phyloP scores from a whole-genome alignment of 2,113 vertebrate species.

The Cephalopholis sonnerati region DNA sequence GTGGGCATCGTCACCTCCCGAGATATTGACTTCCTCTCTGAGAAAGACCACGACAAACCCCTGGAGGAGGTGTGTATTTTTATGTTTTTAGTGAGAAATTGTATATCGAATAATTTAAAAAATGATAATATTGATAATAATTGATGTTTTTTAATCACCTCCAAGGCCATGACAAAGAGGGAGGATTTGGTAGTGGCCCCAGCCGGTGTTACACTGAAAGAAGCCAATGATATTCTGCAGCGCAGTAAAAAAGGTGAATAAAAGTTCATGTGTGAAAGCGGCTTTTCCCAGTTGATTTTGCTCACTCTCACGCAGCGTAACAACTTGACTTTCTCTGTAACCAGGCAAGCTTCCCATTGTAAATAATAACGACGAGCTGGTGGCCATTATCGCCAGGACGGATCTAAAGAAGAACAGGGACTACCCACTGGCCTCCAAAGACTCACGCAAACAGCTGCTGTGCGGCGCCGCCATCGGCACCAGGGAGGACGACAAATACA shows the following conservation, averaged over 20 bases:
- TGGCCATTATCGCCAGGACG: slow-evolving; percentile 93
- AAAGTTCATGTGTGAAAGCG: background rate
- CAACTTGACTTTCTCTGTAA: background rate
- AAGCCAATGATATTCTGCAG: slow-evolving; percentile 95
- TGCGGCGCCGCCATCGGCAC: slow-evolving; percentile 93
- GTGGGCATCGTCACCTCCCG: slow-evolving; percentile 94
- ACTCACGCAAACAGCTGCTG: slow-evolving; percentile 93
- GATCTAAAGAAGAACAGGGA: slow-evolving; percentile 96
- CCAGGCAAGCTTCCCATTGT: slow-evolving; percentile 95
- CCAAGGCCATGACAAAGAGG: slow-evolving; percentile 92
- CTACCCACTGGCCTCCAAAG: slow-evolving; percentile 94
- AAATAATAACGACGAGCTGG: slow-evolving; percentile 91
- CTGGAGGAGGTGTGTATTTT: slow-evolving; percentile 84
- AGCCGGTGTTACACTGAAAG: slow-evolving; percentile 92
- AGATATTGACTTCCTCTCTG: slow-evolving; percentile 93
- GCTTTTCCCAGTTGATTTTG: background rate
- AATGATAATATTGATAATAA: too few species aligned
- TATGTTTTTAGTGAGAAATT: too few species aligned
- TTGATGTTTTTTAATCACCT: slow-evolving; percentile 14
- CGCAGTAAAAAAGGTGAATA: slow-evolving; percentile 93
- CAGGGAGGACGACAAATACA: slow-evolving; percentile 93
- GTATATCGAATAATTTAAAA: background rate
- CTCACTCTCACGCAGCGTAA: background rate
- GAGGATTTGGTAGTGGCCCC: slow-evolving; percentile 92
- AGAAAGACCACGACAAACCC: slow-evolving; percentile 87